Evolutionary conservation across 2,113 vertebrate species (phyloP).

Genomic region (Ochotona curzoniae): DNA sequence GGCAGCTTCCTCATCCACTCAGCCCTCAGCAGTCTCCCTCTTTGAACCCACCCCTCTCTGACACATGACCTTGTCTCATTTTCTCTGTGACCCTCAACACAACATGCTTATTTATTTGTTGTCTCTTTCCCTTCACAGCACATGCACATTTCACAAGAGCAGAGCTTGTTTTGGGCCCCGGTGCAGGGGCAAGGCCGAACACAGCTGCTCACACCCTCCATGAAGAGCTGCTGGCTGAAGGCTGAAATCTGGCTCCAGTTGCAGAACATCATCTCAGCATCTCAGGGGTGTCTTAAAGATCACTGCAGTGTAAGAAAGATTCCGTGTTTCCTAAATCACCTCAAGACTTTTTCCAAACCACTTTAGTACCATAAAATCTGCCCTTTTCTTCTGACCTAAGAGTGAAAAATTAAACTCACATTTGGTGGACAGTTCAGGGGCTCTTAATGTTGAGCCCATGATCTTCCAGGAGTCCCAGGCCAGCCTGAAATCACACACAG

Average conservation of each 20-base stretch:
- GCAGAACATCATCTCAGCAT: background rate
- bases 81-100: background rate
- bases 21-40: background rate
- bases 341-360: background rate
- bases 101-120: background rate
- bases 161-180: background rate
- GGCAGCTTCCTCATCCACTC: background rate
- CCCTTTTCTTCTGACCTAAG: background rate
- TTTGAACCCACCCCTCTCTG: background rate
- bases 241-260: background rate
- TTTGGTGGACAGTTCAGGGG: background rate
- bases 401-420: background rate
- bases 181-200: background rate
- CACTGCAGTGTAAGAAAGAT: background rate
- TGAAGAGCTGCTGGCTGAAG: background rate
- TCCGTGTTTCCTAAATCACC: background rate
- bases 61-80: background rate
- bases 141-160: background rate
- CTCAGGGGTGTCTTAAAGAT: background rate
- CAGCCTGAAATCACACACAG: background rate
- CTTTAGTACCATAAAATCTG: background rate
- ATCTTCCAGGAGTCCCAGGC: background rate
- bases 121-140: background rate
- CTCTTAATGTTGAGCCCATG: background rate
- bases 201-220: fast-evolving